Evolutionary conservation across 2,113 vertebrate species (phyloP).

Genomic region (Chloebia gouldiae): DNA sequence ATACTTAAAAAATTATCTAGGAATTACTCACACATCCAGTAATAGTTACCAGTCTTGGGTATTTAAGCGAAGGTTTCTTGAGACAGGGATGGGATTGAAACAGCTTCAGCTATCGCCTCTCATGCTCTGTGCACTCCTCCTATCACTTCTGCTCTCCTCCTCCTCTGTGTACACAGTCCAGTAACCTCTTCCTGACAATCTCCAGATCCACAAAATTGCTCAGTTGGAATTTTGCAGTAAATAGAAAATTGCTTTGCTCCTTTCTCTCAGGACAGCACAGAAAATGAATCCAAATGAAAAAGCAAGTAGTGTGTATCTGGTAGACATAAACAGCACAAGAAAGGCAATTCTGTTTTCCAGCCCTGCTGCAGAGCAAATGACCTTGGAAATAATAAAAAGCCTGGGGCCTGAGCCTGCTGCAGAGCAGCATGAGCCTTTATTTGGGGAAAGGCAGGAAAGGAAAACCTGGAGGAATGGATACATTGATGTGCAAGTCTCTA

Average conservation of each 20-base stretch:
- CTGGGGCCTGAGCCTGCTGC: neutral
- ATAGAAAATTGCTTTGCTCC: slow-evolving; percentile 61
- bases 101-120: neutral
- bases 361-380: slow-evolving; percentile 46
- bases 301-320: slow-evolving; percentile 72
- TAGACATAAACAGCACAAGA: slow-evolving; percentile 67
- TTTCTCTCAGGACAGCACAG: slow-evolving; percentile 65
- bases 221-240: slow-evolving; percentile 61
- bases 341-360: slow-evolving; percentile 52
- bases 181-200: slow-evolving; percentile 65
- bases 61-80: slow-evolving; percentile 21
- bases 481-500: neutral
- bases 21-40: slow-evolving; percentile 59
- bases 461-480: neutral
- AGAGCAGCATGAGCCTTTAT: neutral
- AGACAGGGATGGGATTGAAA: neutral
- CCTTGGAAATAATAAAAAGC: slow-evolving; percentile 48
- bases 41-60: slow-evolving; percentile 56
- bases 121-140: slow-evolving; percentile 5
- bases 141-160: slow-evolving; percentile 51
- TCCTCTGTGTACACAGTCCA: slow-evolving; percentile 32
- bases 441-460: neutral
- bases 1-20: slow-evolving; percentile 67
- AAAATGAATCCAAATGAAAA: slow-evolving; percentile 76
- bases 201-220: slow-evolving; percentile 66